A percentile compares a stretch with the other conserved stretches of the same genome.
These are phyloP conservation scores for Lepus townsendii DNA, from an alignment of 2,797 vertebrate species.

Conservation along the genomic window DNA sequence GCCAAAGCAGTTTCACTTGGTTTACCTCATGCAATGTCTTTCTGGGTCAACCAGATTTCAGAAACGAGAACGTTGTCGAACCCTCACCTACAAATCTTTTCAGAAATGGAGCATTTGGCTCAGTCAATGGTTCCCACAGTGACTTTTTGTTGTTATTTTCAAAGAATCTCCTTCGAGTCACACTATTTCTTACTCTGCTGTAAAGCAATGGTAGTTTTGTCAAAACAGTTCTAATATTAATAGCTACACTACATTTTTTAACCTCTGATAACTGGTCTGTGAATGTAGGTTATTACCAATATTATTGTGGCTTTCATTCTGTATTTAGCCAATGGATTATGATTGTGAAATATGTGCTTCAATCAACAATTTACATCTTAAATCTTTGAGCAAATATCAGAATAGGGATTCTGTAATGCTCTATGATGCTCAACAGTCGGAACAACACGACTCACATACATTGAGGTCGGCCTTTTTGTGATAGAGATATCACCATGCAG, in stretches of 20 bases:
- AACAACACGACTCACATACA: not conserved
- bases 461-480: not conserved
- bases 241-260: conserved; percentile 47
- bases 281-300: conserved; percentile 46
- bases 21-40: not conserved
- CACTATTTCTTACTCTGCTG: not conserved
- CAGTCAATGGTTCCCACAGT: not conserved
- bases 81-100: conserved; percentile 65
- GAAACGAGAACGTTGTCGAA: conserved; percentile 29
- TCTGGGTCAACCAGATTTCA: conserved; percentile 67
- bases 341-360: conserved; percentile 25
- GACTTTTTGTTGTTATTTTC: conserved; percentile 66
- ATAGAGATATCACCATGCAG: not conserved
- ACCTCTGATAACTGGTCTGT: not conserved
- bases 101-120: conserved; percentile 48
- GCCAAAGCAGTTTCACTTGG: not conserved
- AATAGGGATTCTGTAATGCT: not conserved
- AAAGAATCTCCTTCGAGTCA: conserved; percentile 43
- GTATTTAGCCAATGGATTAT: not conserved
- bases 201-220: conserved; percentile 8
- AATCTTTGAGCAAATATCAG: conserved; percentile 25
- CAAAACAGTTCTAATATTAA: conserved; percentile 40
- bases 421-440: accelerated
- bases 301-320: not conserved
- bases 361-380: not conserved